Evolutionary conservation across 2,113 vertebrate genomes (phyloP).

Genomic region (sheep (Ovis aries)): ARS-UI_Ramb_v3.0 NC_056070.1:72790001-72790500

Average conservation of each 20-base stretch:
- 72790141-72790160: not conserved
- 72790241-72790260: not conserved
- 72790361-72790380: not conserved
- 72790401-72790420: not conserved
- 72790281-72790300: not conserved
- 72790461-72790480: not conserved
- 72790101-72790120: not conserved
- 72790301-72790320: not conserved
- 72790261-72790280: not conserved
- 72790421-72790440: not conserved
- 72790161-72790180: not conserved
- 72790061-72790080: not conserved
- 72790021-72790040: not conserved
- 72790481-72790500: fast-evolving
- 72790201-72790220: not conserved
- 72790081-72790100: not conserved
- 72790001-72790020: fast-evolving
- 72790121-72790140: not conserved
- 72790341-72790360: not conserved
- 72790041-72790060: not conserved
- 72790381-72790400: not conserved
- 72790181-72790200: not conserved
- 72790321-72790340: too few species aligned
- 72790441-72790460: fast-evolving
- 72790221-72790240: not conserved